Base-by-base conservation (phyloP, 2,113 vertebrate genomes). In the Dicerorhinus sumatrensis region DNA sequence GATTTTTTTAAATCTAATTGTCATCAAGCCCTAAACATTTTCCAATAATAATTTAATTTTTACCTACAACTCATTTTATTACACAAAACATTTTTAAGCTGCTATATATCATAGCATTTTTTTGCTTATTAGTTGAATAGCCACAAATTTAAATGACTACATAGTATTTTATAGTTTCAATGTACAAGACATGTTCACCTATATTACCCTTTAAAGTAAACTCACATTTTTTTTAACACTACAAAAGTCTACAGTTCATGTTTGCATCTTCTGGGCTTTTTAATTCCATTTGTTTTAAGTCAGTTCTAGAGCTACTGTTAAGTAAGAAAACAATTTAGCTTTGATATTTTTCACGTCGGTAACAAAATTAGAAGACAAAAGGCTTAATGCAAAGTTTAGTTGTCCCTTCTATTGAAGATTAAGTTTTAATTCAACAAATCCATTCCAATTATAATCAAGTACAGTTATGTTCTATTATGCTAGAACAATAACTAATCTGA, bases 351-450 rank as follows among this genome's bases (percentile, higher is more conserved):
- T 84, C 56, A 93, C 0, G 2, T 48, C 31, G 9, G 3, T 67
- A 69, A 69, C 2, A 62, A 82, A 89, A 65, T 69, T 62, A 60
- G 46, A 62, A 2, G 16, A 31, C 33, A 83, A 31, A 25, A 29
- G 60, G 21, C 46, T 84, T 80, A 79, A 81, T 83, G 42, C 12
- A 51, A 70, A 65, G 8, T 63, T 46, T 51, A 80, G 10, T 20
- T 65, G 11, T 75, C 33, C 56, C 36, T 96, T 86, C 63, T 51
- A 91, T 31, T 93, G 6, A 97, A 89, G 58, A 94, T 39, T 58
- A 87, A 92, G 62, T 89, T 94, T 96, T 91, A 93, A 70, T 62
- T 58, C 39, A 95, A 73, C 25, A 93, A 89, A 95, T 18, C 46
- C 12, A 77, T 21, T 88, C 46, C 21, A 70, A n/a, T 70, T 80